These are phyloP conservation scores for Thaleichthys pacificus DNA, from an alignment of 2,797 vertebrate species.

Conservation along the genomic window DNA sequence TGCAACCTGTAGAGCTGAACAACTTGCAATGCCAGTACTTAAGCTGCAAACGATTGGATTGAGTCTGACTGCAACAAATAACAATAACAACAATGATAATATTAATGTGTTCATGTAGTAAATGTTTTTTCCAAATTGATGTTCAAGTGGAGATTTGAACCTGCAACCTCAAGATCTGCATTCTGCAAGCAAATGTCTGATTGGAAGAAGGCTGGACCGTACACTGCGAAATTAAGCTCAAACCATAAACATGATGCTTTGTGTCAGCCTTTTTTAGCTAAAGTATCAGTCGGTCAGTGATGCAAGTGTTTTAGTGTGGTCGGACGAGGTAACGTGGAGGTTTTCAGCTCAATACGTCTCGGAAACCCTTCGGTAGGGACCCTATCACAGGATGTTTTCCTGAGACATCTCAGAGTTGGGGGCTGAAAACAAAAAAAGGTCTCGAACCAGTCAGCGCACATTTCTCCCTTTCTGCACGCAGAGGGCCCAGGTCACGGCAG, in stretches of 20 bases:
- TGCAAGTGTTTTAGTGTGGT: background rate
- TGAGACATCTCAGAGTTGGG: conserved; percentile 34
- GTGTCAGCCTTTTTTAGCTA: background rate
- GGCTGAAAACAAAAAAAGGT: conserved; percentile 31
- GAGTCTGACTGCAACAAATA: background rate
- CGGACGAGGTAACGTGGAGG: conserved; percentile 1
- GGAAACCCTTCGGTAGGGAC: conserved; percentile 28
- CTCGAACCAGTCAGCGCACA: conserved; percentile 40
- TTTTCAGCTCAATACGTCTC: background rate
- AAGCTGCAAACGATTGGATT: conserved; percentile 19
- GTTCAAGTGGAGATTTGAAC: background rate
- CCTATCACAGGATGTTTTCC: conserved; percentile 41
- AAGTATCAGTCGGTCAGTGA: background rate
- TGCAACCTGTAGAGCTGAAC: conserved; percentile 52
- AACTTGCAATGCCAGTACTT: conserved; percentile 25
- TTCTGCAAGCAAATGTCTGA: too few relatives aligned
- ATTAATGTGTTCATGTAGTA: background rate
- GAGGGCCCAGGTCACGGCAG: conserved; percentile 48
- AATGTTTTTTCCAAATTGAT: background rate
- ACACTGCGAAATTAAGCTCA: background rate
- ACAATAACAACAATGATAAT: background rate
- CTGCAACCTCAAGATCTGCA: too few relatives aligned
- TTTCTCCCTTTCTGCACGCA: conserved; percentile 37
- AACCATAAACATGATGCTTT: background rate
- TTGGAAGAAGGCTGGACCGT: too few relatives aligned